A percentile compares a stretch with the other conserved stretches of the same genome.
Conservation (phyloP, 2,888 invertebrate species). For the Thumatha senex region DNA sequence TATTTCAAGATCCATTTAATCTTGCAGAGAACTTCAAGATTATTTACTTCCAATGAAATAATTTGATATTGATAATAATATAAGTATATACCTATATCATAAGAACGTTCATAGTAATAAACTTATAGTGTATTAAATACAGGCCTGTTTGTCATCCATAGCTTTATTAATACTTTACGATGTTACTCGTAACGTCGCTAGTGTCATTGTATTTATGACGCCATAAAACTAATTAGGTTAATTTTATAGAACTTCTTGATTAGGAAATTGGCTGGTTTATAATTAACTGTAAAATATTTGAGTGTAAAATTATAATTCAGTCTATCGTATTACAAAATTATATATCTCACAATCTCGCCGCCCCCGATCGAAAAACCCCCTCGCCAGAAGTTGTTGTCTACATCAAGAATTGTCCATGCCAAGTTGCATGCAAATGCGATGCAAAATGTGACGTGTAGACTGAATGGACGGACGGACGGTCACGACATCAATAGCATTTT, state of each 20-base stretch:
- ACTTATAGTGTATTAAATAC: background rate
- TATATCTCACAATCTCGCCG: constrained; percentile 30
- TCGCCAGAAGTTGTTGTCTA: too few relatives aligned
- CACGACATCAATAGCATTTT: too few relatives aligned
- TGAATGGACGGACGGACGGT: too few relatives aligned
- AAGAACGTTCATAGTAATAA: background rate
- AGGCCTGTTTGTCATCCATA: background rate
- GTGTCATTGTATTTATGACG: constrained; percentile 22
- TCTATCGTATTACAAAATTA: constrained; percentile 38
- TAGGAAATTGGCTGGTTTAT: constrained; percentile 13
- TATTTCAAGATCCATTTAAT: too few relatives aligned
- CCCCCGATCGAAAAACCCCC: too few relatives aligned
- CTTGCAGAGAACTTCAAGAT: too few relatives aligned
- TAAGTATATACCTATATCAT: too few relatives aligned
- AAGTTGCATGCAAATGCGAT: too few relatives aligned
- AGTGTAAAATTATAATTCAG: constrained; percentile 13
- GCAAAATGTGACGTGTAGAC: too few relatives aligned
- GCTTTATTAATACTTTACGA: constrained; percentile 24
- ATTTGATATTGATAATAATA: too few relatives aligned
- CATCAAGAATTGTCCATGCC: too few relatives aligned
- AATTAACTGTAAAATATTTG: constrained; percentile 21
- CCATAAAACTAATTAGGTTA: constrained; percentile 41
- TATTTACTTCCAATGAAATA: too few relatives aligned
- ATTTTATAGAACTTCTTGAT: constrained; percentile 19
- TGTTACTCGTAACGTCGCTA: constrained; percentile 20